Evolutionary conservation across 2,888 invertebrate species (phyloP).

Genomic region (Sepiola atlantica): DNA sequence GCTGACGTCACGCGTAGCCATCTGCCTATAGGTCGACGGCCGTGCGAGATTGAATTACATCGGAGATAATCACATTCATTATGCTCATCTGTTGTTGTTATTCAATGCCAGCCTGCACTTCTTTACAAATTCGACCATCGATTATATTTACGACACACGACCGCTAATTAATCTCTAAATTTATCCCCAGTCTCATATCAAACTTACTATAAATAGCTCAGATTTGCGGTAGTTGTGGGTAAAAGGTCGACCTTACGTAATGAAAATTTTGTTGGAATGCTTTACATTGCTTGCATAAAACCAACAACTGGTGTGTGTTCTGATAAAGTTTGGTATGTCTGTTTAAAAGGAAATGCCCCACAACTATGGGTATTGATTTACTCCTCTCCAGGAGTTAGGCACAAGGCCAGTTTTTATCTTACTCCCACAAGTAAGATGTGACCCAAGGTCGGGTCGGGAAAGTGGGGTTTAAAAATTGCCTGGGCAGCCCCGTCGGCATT

Average conservation of each 20-base stretch:
- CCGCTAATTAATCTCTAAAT: conserved; percentile 12
- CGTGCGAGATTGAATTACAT: background rate
- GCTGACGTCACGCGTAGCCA: background rate
- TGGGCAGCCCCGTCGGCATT: too few species aligned
- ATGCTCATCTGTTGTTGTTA: background rate
- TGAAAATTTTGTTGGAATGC: background rate
- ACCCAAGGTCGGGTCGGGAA: too few species aligned
- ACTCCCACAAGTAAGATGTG: too few species aligned
- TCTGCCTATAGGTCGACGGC: background rate
- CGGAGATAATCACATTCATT: background rate
- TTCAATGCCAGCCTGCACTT: background rate
- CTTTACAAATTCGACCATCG: background rate
- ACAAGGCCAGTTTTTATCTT: too few species aligned
- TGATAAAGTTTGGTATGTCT: background rate
- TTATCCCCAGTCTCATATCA: background rate
- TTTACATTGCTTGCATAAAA: background rate
- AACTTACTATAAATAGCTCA: background rate
- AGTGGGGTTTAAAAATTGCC: too few species aligned
- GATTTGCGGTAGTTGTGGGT: background rate
- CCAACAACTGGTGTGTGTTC: background rate
- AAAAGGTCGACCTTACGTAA: background rate
- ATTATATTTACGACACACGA: background rate
- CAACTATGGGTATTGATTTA: too few species aligned
- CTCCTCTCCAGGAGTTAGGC: too few species aligned
- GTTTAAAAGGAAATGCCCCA: background rate